Evolutionary conservation across 2,888 invertebrate species (phyloP).

Genomic region (Cataglyphis altisquamis): DNA sequence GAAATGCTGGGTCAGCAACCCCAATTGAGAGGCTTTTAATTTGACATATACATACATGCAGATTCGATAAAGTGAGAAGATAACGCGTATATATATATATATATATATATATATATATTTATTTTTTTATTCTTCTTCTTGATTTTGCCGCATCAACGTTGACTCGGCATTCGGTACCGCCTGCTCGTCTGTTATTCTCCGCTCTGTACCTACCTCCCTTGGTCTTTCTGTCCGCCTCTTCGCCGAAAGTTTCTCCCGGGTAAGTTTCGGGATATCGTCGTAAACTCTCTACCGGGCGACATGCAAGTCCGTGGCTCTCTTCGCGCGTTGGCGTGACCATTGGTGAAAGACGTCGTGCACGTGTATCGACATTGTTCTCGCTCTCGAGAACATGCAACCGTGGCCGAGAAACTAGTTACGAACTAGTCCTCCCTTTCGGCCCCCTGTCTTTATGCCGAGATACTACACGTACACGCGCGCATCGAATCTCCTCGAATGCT

Average conservation of each 20-base stretch:
- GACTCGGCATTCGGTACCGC: slow-evolving; percentile 13
- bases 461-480: slow-evolving; percentile 53
- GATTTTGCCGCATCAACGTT: slow-evolving; percentile 29
- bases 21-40: not conserved
- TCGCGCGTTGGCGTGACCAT: slow-evolving; percentile 45
- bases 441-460: slow-evolving; percentile 66
- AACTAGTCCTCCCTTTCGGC: slow-evolving; percentile 75
- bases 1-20: not conserved
- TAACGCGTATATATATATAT: not conserved
- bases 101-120: not conserved
- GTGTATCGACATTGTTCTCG: slow-evolving; percentile 75
- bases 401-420: slow-evolving; percentile 77
- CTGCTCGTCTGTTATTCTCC: slow-evolving; percentile 32
- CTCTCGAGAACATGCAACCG: slow-evolving; percentile 66
- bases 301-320: slow-evolving; percentile 51
- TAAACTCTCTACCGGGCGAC: slow-evolving; percentile 71
- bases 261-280: slow-evolving; percentile 75
- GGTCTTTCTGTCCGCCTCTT: slow-evolving; percentile 69
- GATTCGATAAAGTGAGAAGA: not conserved
- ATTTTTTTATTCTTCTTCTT: slow-evolving; percentile 6
- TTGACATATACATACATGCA: not conserved
- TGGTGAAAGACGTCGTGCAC: slow-evolving; percentile 54
- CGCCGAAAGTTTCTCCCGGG: slow-evolving; percentile 69
- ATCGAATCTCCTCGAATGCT: slow-evolving; percentile 26
- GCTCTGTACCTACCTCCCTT: slow-evolving; percentile 39